These are phyloP conservation scores for Orchesellides sinensis DNA, from an alignment of 2,888 invertebrate species.

Conservation along the genomic window DNA sequence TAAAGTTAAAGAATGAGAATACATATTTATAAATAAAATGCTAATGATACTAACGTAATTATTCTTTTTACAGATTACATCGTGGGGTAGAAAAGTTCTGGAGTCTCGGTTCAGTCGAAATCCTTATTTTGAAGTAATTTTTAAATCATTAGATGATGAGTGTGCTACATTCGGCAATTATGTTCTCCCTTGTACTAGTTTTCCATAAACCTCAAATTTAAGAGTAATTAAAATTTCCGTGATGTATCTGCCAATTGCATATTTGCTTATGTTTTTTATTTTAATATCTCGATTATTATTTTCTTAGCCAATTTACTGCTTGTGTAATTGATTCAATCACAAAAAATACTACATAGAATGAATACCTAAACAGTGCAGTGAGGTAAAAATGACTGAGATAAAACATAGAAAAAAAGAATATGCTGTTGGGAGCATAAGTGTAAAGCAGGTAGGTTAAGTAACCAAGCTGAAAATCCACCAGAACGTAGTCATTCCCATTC, in stretches of 20 bases:
- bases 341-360: background rate
- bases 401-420: constrained; percentile 24
- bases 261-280: too few species aligned
- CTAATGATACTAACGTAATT: too few species aligned
- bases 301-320: background rate
- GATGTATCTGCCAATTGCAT: too few species aligned
- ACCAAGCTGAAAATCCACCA: constrained; percentile 8
- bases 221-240: too few species aligned
- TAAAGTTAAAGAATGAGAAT: background rate
- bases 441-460: constrained; percentile 27
- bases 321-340: background rate
- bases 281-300: too few species aligned
- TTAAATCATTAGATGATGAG: constrained; percentile 34
- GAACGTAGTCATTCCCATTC: background rate
- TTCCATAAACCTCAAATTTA: constrained; percentile 26
- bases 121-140: constrained; percentile 43
- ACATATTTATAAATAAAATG: background rate
- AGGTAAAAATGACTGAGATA: constrained; percentile 38
- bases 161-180: constrained; percentile 39
- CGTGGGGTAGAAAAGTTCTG: constrained; percentile 36
- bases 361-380: background rate
- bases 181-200: constrained; percentile 33
- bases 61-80: constrained; percentile 21
- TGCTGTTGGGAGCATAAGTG: background rate
- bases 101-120: constrained; percentile 6